These are phyloP conservation scores for Hofmannophila pseudospretella DNA, from an alignment of 2,888 invertebrate species.

Conservation along the genomic window DNA sequence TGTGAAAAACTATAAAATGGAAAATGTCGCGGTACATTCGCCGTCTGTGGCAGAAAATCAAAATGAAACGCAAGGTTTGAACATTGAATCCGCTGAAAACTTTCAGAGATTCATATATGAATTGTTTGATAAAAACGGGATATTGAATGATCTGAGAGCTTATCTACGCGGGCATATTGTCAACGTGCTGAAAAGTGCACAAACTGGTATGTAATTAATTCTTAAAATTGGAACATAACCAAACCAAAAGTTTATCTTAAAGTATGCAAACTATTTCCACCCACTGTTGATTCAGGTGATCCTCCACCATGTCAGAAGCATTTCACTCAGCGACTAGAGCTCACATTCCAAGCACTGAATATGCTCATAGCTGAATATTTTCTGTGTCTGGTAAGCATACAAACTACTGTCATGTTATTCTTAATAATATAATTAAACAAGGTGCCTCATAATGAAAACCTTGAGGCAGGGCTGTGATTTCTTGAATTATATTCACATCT, in stretches of 20 bases:
- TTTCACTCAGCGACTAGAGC: constrained; percentile 62
- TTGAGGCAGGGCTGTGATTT: no score
- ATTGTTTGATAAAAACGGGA: constrained; percentile 79
- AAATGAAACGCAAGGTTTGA: constrained; percentile 10
- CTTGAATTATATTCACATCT: no score
- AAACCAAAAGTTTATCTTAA: not conserved
- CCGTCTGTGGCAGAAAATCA: not conserved
- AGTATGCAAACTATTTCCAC: no score
- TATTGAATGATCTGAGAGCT: constrained; percentile 76
- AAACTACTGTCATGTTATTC: no score
- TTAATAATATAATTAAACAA: no score
- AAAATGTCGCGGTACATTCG: constrained; percentile 15
- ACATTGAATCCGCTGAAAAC: constrained; percentile 55
- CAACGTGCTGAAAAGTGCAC: constrained; percentile 69
- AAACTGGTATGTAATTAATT: constrained; percentile 40
- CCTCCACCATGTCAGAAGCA: constrained; percentile 50
- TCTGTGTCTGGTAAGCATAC: constrained; percentile 58
- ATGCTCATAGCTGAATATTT: constrained; percentile 80
- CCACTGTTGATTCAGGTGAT: constrained; percentile 56
- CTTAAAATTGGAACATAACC: not conserved
- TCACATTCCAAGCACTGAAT: constrained; percentile 78
- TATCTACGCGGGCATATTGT: constrained; percentile 80
- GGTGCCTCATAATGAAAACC: no score
- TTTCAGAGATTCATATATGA: constrained; percentile 77
- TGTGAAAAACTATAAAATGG: constrained; percentile 35